Base-by-base conservation (phyloP, 2,113 vertebrate genomes). In the Dipodomys ordii region DNA sequence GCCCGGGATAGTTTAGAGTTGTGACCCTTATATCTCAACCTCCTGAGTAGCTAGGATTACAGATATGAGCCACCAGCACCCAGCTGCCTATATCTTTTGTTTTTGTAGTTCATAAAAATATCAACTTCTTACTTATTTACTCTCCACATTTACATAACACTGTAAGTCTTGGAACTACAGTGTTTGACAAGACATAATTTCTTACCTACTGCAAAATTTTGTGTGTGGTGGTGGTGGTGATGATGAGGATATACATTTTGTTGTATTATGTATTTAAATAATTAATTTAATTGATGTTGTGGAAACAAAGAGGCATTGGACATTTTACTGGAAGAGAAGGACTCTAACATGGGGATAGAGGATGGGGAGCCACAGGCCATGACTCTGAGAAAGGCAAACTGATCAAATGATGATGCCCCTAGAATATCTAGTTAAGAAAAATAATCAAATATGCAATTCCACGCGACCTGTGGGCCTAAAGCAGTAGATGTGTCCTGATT, bases 321-420 rank as follows among this genome's bases (percentile, higher is more conserved):
- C 15, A 57, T 12, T 60, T 10, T 28, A 69, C 9, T 49, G 49
- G 49, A 49, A 5, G 15, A 76, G 80, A 76, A 3, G 6, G 9
- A 80, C 6, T 7, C 0, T 0, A n/a, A 8, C 49, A 7, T 3
- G 3, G 46, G 1, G 6, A 23, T 1, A 49, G 35, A 64, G 74
- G 18, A 11, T 9, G 20, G 12, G n/a, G 7, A 85, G 30, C 6
- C 57, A 67, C 0, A 23, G 8, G 1, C 44, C 28, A 62, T n/a
- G 7, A 11, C 0, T 7, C 0, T 46, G 53, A 46, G 39, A 44
- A 46, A 9, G 4, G 62, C 73, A 74, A 19, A 7, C 22, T 4
- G 20, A 13, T 91, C 15, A 15, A 62, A 80, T 19, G 35, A 25
- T n/a, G 1, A 1, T 60, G 12, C 28, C 0, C 18, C 35, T 7